Evolutionary conservation across 2,888 invertebrate genomes (phyloP).

Genomic region (Dorcus hopei): DNA sequence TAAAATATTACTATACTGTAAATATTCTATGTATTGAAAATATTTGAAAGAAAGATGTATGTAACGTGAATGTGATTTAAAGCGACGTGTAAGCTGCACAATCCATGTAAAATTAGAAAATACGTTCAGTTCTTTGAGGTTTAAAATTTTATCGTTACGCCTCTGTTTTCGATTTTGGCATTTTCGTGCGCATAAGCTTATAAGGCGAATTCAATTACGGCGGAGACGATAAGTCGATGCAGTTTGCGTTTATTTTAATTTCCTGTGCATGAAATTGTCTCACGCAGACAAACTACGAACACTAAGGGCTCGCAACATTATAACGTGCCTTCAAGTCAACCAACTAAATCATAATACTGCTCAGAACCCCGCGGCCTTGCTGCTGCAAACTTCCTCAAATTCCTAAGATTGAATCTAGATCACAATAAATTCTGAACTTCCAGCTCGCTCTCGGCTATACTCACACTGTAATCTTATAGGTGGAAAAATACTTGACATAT

Average conservation of each 20-base stretch:
- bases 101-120: no score
- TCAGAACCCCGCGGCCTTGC: constrained; percentile 5
- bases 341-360: constrained; percentile 26
- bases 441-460: constrained; percentile 20
- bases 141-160: not conserved
- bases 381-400: constrained; percentile 24
- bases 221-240: constrained; percentile 1
- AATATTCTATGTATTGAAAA: no score
- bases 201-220: not conserved
- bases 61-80: no score
- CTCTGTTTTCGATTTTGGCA: constrained; percentile 1
- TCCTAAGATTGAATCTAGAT: constrained; percentile 32
- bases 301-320: constrained; percentile 3
- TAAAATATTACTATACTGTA: no score
- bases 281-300: constrained; percentile 2
- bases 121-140: no score
- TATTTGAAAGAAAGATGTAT: no score
- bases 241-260: constrained; percentile 8
- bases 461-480: constrained; percentile 5
- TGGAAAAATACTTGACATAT: not conserved
- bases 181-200: not conserved
- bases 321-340: constrained; percentile 5
- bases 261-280: constrained; percentile 6
- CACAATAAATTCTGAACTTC: constrained; percentile 30
- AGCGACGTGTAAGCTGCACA: no score